Evolutionary conservation across 2,797 vertebrate species (phyloP), one percentile per base, ranked within the genome.

Genomic region (Lacerta bilineata): DNA sequence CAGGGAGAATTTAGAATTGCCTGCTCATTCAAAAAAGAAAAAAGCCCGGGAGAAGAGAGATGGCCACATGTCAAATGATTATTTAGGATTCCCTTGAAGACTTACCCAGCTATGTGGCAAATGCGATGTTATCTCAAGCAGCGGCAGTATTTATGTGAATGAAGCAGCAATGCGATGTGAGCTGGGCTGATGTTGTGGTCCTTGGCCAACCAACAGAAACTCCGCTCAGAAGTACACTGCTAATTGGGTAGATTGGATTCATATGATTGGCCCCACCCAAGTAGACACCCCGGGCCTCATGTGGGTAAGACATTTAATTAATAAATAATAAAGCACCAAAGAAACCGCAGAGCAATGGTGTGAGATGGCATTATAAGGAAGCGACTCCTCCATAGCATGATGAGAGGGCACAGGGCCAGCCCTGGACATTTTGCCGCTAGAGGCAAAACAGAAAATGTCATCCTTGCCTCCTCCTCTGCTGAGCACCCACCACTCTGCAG

Each of bases 121-220:
- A 23, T 50, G 41, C 20, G 27, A 68, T 13, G 15, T 33, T 4
- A 23, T 50, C 27, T 69, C 27, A 83, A n/a, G 29, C 36, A 61
- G 36, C 11, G n/a, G 84, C 13, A 74, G 17, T 39, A 10, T 0
- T 0, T 0, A 0, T 85, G 78, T 74, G 59, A 94, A 41, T 41
- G 50, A 76, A 27, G 23, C 8, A 66, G 33, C 3, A 5, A 46
- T 25, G 13, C 0, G 23, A 50, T 25, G 13, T 1, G 23, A 17
- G 79, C 83, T 6, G 59, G 25, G 39, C 18, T 46, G 74, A 27
- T 77, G 18, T 64, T 36, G 8, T 29, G 36, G 72, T 4, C 55
- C 33, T 66, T 59, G 8, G 33, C 36, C 20, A 84, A 39, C 33
- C 20, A 15, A 39, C 29, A 29, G 83, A 75, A 8, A 77, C 8